Evolutionary conservation across 2,888 invertebrate genomes (phyloP).

Genomic region (Chrysolina americana): DNA sequence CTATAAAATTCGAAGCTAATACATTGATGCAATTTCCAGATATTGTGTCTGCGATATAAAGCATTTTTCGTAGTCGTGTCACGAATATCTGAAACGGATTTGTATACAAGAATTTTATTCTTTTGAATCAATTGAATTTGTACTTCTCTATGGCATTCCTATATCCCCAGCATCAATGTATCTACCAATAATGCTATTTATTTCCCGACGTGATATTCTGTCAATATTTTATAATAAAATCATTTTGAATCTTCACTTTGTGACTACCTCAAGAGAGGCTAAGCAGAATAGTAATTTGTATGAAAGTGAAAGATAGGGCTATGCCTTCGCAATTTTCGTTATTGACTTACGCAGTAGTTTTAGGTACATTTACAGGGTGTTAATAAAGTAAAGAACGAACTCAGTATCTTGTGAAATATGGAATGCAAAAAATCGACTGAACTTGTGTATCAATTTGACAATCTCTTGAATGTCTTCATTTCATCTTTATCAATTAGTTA

Average conservation of each 20-base stretch:
- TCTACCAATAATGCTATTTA: constrained; percentile 16
- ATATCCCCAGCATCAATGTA: constrained; percentile 37
- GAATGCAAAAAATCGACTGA: no score
- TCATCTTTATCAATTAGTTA: no score
- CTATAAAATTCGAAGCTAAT: constrained; percentile 43
- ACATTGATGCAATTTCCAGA: constrained; percentile 45
- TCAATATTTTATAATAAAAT: constrained; percentile 8
- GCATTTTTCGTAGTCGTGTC: constrained; percentile 47
- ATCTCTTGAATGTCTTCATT: no score
- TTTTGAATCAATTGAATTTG: constrained; percentile 46
- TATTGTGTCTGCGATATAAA: constrained; percentile 47
- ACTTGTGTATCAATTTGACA: no score
- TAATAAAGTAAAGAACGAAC: no score
- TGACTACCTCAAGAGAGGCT: not conserved
- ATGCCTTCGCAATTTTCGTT: no score
- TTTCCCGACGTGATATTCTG: constrained; percentile 4
- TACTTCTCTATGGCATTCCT: constrained; percentile 41
- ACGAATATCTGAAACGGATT: constrained; percentile 48
- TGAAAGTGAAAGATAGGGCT: no score
- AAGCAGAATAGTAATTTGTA: not conserved
- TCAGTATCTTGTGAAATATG: no score
- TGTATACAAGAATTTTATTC: constrained; percentile 50
- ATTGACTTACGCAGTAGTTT: no score
- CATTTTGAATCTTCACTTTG: constrained; percentile 6
- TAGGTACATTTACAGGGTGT: no score